These are phyloP conservation scores for Vanessa atalanta DNA, from an alignment of 1,140 invertebrate species.

Conservation along the genomic window DNA sequence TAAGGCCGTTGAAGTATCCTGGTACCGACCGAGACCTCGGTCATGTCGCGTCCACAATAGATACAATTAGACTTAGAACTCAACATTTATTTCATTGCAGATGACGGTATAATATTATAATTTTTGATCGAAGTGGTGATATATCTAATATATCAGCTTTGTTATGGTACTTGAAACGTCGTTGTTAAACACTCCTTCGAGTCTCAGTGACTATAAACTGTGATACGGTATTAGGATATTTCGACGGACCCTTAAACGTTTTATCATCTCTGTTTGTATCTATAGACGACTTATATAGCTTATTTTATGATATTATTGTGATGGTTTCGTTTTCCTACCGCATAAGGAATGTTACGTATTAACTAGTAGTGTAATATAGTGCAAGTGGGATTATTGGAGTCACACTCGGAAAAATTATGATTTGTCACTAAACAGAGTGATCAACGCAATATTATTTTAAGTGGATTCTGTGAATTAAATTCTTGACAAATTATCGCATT, in stretches of 20 bases:
- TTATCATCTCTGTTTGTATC: constrained; percentile 76
- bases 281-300: constrained; percentile 77
- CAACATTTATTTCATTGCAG: constrained; percentile 50
- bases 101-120: constrained; percentile 43
- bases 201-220: constrained; percentile 74
- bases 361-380: constrained; percentile 70
- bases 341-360: constrained; percentile 77
- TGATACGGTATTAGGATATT: constrained; percentile 46
- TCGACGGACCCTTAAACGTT: constrained; percentile 58
- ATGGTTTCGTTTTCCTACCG: constrained; percentile 80
- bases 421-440: constrained; percentile 64
- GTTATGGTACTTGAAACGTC: constrained; percentile 30
- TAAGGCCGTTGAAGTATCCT: constrained; percentile 53
- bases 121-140: constrained; percentile 53
- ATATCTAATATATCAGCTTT: constrained; percentile 68
- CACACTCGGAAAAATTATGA: constrained; percentile 65
- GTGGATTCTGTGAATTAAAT: constrained; percentile 58
- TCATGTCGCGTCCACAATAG: constrained; percentile 61
- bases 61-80: constrained; percentile 54
- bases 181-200: constrained; percentile 47
- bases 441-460: constrained; percentile 68
- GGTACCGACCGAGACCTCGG: constrained; percentile 49
- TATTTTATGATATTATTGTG: constrained; percentile 79
- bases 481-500: constrained; percentile 66
- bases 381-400: constrained; percentile 67